phyloP scores from a whole-genome alignment of 1,140 invertebrate genomes.

The Halictus rubicundus region DNA sequence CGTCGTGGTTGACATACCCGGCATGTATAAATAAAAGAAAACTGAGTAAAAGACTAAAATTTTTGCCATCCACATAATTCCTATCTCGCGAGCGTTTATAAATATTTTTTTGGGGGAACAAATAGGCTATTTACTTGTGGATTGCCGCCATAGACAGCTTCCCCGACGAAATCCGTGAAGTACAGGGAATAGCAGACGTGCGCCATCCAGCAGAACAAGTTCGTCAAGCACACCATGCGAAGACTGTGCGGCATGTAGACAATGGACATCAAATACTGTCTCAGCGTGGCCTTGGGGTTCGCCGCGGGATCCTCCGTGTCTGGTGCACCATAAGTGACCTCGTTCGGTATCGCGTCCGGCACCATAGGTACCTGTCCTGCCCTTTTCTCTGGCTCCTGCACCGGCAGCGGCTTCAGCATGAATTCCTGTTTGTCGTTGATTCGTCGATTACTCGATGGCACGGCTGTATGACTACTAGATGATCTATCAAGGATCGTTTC shows the following conservation, averaged over 20 bases:
- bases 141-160: slow-evolving; percentile 96
- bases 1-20: too few relatives aligned
- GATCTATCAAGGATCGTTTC: neutral
- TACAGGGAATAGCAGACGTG: slow-evolving; percentile 98
- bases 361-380: slow-evolving; percentile 61
- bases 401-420: slow-evolving; percentile 62
- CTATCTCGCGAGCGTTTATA: too few relatives aligned
- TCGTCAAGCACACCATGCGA: slow-evolving; percentile 93
- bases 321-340: slow-evolving; percentile 25
- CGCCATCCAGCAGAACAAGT: slow-evolving; percentile 98
- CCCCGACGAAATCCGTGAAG: slow-evolving; percentile 98
- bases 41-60: too few relatives aligned
- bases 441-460: too few relatives aligned
- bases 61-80: too few relatives aligned
- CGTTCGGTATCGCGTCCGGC: slow-evolving; percentile 44
- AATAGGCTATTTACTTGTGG: slow-evolving; percentile 84
- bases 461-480: too few relatives aligned
- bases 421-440: slow-evolving; percentile 66
- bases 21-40: too few relatives aligned
- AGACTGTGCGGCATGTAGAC: slow-evolving; percentile 93
- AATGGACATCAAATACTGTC: slow-evolving; percentile 93
- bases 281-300: slow-evolving; percentile 81
- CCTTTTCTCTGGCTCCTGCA: slow-evolving; percentile 51
- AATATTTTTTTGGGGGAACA: too few relatives aligned
- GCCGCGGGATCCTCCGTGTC: slow-evolving; percentile 47